A percentile compares a stretch with the other conserved stretches of the same genome.
Evolutionary conservation across 2,113 vertebrate species (phyloP).

Genomic region (Protomyctophum bolini): DNA sequence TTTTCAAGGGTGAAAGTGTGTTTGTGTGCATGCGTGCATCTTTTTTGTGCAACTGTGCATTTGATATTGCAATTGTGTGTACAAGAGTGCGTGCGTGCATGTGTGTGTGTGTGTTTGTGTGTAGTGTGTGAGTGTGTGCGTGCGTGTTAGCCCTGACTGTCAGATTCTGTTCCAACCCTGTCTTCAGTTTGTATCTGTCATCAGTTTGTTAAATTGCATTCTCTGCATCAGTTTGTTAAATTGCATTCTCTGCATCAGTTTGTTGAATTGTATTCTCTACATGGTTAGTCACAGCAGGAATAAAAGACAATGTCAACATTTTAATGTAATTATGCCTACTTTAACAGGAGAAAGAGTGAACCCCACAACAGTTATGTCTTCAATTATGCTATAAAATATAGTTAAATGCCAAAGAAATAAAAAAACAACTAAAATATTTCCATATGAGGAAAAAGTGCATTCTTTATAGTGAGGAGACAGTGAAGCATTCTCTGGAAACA

Average conservation of each 20-base stretch:
- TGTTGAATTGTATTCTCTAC: too few relatives aligned
- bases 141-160: constrained; percentile 14
- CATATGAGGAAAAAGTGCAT: constrained; percentile 57
- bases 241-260: too few relatives aligned
- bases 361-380: constrained; percentile 48
- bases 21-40: neutral
- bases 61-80: neutral
- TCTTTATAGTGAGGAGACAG: constrained; percentile 26
- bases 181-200: too few relatives aligned
- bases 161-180: neutral
- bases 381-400: constrained; percentile 53
- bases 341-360: constrained; percentile 2
- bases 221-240: too few relatives aligned
- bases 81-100: too few relatives aligned
- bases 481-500: constrained; percentile 28
- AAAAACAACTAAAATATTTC: constrained; percentile 45
- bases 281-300: too few relatives aligned
- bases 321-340: too few relatives aligned
- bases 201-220: too few relatives aligned
- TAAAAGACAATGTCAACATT: too few relatives aligned
- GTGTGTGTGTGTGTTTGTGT: constrained; percentile 6
- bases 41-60: neutral
- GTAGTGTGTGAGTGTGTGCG: neutral
- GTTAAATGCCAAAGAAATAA: constrained; percentile 19
- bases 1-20: constrained; percentile 40